Conservation (phyloP, 2,888 invertebrate genomes). For the Pecten maximus region DNA sequence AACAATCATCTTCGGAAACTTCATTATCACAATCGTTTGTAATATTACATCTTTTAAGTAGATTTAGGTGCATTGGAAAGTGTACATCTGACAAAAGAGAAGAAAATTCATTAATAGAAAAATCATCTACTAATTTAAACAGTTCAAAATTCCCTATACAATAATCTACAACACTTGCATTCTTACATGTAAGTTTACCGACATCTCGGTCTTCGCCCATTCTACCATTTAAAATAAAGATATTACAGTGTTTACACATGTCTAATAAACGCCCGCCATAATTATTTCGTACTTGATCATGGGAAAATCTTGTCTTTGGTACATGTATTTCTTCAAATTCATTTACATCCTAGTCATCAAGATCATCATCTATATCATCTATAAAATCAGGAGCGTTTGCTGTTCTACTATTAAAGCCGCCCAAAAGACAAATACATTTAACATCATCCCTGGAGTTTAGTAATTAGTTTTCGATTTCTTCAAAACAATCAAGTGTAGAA, state of each 20-base stretch:
- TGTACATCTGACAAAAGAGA: constrained; percentile 41
- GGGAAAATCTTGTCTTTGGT: not conserved
- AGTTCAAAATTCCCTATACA: not conserved
- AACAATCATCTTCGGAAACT: not conserved
- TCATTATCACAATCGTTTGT: not conserved
- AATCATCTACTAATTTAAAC: constrained; percentile 23
- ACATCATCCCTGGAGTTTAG: not conserved
- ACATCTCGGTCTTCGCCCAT: constrained; percentile 36
- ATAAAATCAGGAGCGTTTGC: constrained; percentile 2
- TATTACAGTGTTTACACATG: constrained; percentile 40
- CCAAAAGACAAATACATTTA: constrained; percentile 31
- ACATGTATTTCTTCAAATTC: not conserved
- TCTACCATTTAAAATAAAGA: constrained; percentile 43
- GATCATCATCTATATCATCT: not conserved
- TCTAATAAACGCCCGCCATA: constrained; percentile 38
- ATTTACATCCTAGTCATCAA: not conserved
- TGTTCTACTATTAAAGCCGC: constrained; percentile 39
- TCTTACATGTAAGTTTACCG: constrained; percentile 39
- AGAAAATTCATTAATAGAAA: constrained; percentile 36
- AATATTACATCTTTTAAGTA: not conserved
- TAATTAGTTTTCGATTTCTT: constrained; percentile 36
- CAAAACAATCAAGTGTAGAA: not conserved
- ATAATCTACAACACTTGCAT: constrained; percentile 43
- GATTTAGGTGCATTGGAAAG: too few species aligned
- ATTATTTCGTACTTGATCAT: constrained; percentile 28